phyloP scores from a whole-genome alignment of 2,888 invertebrate genomes.

The Acanthopleura granulata region DNA sequence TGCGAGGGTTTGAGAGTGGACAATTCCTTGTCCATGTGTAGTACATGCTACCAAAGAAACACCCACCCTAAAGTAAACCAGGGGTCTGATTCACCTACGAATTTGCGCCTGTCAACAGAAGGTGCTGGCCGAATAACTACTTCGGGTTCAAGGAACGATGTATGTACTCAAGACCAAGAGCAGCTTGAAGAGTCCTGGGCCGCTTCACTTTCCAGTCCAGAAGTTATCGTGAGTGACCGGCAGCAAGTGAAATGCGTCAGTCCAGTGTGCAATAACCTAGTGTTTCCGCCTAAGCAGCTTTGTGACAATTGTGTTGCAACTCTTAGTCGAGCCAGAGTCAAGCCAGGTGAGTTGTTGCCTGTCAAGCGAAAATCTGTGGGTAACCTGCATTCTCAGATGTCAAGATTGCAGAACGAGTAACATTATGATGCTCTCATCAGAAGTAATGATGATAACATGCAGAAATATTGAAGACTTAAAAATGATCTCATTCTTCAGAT shows the following conservation, averaged over 20 bases:
- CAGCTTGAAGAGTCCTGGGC: slow-evolving; percentile 22
- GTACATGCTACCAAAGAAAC: neutral
- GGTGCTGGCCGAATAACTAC: neutral
- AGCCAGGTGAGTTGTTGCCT: too few relatives aligned
- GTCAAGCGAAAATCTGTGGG: too few relatives aligned
- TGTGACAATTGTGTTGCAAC: slow-evolving; percentile 39
- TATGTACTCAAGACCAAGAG: too few relatives aligned
- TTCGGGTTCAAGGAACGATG: neutral
- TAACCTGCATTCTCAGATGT: too few relatives aligned
- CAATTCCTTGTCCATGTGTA: neutral
- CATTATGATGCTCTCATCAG: too few relatives aligned
- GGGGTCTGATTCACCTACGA: neutral
- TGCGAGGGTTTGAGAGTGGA: neutral
- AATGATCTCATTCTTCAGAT: too few relatives aligned
- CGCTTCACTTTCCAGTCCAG: slow-evolving; percentile 22
- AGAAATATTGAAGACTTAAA: too few relatives aligned
- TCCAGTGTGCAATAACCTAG: slow-evolving; percentile 38
- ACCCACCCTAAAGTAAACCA: too few relatives aligned
- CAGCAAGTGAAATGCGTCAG: slow-evolving; percentile 45
- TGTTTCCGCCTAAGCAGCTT: slow-evolving; percentile 44
- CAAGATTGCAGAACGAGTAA: too few relatives aligned
- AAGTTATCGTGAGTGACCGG: slow-evolving; percentile 37
- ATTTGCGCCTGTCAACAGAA: slow-evolving; percentile 5
- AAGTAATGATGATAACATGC: too few relatives aligned
- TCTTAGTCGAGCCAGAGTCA: too few relatives aligned